Conservation (phyloP, 2,888 invertebrate genomes). For the Crocallis elinguaria region DNA sequence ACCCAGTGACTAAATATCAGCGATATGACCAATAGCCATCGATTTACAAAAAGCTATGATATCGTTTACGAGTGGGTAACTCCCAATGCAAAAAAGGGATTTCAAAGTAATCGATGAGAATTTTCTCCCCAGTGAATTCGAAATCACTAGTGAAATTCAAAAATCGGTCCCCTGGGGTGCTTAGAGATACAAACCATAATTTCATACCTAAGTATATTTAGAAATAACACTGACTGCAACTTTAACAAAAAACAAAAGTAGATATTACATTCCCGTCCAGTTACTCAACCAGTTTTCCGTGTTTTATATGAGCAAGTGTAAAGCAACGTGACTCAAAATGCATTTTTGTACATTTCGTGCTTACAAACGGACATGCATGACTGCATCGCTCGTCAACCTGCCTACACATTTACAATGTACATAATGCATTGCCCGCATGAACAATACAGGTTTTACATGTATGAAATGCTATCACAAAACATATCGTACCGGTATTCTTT, state of each 20-base stretch:
- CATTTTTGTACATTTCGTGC: not conserved
- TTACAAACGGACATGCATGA: not conserved
- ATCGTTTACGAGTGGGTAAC: too few relatives aligned
- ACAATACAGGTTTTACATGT: not conserved
- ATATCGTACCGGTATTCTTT: too few relatives aligned
- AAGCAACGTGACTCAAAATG: not conserved
- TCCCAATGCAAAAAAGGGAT: too few relatives aligned
- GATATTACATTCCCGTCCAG: not conserved
- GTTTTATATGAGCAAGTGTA: not conserved
- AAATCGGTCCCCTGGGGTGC: too few relatives aligned
- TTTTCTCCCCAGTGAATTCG: too few relatives aligned
- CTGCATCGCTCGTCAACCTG: not conserved
- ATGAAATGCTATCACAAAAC: not conserved
- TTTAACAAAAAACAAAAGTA: not conserved
- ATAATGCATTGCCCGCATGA: not conserved
- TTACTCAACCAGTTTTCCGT: constrained; percentile 4
- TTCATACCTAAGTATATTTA: constrained; percentile 1
- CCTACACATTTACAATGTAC: not conserved
- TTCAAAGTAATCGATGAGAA: too few relatives aligned
- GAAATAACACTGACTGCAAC: not conserved
- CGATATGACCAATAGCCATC: too few relatives aligned
- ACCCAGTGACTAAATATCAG: too few relatives aligned
- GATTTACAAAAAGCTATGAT: too few relatives aligned
- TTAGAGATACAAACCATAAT: not conserved
- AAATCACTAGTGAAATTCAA: too few relatives aligned